Conservation (phyloP, 2,888 invertebrate genomes). For the Syritta pipiens region DNA sequence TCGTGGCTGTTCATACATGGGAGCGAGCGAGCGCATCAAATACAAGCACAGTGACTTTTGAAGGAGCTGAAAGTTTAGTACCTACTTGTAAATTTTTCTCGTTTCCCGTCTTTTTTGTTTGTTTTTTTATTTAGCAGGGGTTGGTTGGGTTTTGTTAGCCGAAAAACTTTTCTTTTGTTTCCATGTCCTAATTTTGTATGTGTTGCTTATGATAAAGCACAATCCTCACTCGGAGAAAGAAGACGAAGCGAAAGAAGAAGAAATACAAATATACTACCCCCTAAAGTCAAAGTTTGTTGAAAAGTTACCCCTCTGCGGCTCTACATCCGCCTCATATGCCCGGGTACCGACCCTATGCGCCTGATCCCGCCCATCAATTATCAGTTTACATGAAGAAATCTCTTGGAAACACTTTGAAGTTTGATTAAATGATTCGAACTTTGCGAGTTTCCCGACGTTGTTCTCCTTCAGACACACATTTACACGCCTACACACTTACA, state of each 20-base stretch:
- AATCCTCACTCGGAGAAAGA: neutral
- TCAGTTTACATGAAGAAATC: constrained; percentile 62
- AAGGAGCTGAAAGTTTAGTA: constrained; percentile 54
- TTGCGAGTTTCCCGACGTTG: constrained; percentile 24
- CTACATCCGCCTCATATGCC: too few species aligned
- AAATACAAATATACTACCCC: constrained; percentile 33
- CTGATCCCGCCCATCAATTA: constrained; percentile 55
- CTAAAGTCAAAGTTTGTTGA: constrained; percentile 34
- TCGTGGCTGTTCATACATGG: constrained; percentile 8
- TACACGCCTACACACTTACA: neutral
- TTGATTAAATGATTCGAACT: constrained; percentile 65
- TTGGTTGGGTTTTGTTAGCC: neutral
- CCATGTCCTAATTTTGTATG: constrained; percentile 48
- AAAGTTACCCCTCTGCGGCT: neutral
- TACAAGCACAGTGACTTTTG: constrained; percentile 48
- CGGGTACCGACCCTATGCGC: too few species aligned
- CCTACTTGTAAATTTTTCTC: constrained; percentile 5
- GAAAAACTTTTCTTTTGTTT: constrained; percentile 41
- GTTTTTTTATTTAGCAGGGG: neutral
- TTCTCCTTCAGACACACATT: neutral
- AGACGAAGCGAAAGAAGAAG: constrained; percentile 8
- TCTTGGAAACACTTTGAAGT: constrained; percentile 67
- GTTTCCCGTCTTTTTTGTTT: neutral
- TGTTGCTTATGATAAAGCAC: constrained; percentile 8
- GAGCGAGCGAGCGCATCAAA: neutral